Base-by-base conservation (phyloP, 2,888 invertebrate genomes). In the Petrophora chlorosata region DNA sequence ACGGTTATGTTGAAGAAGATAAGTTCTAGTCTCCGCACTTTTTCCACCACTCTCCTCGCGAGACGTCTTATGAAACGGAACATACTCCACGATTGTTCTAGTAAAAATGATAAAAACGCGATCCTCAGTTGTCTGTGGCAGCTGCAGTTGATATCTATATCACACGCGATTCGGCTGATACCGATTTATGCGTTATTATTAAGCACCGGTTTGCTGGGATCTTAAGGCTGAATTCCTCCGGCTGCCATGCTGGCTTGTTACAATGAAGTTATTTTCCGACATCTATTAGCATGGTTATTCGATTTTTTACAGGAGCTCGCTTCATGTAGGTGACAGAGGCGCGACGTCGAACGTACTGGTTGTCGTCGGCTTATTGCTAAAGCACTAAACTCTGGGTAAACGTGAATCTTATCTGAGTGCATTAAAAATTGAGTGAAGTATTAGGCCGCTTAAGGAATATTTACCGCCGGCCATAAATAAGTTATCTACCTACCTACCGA, bases 21-120 rank as follows among this genome's bases (percentile, higher is more conserved):
- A 48, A 82, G 63, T 60, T 88, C 82, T 12, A 75, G 68, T 43
- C 65, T 76, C 9, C 83, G 76, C 45, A 85, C 65, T 59, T 78
- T 81, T 39, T 75, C 72, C 33, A 78, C 64, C 8, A 88, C 70
- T 23, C 65, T 69, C 40, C 72, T 65, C 22, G 73, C 71, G 10
- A 82, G 49, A 53, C 73, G 76, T 43, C 85, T 76, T 33, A 85
- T 51, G 15, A 76, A 63, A 12, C 80, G 79, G 30, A 81, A 75
- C 87, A 87, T 85, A 56, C 56, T 70, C 41, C 0, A 4, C 13
- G 16, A 9, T 22, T 39, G 26, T 33, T 13, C n/a, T n/a, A n/a
- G n/a, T n/a, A n/a, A 10, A n/a, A 25, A 32, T 25, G 9, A n/a
- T 0, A 5, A 25, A 9, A 35, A 19, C 19, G 17, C 5, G 13